Evolutionary conservation across 2,113 vertebrate species (phyloP).

Genomic region (Gila orcuttii): DNA sequence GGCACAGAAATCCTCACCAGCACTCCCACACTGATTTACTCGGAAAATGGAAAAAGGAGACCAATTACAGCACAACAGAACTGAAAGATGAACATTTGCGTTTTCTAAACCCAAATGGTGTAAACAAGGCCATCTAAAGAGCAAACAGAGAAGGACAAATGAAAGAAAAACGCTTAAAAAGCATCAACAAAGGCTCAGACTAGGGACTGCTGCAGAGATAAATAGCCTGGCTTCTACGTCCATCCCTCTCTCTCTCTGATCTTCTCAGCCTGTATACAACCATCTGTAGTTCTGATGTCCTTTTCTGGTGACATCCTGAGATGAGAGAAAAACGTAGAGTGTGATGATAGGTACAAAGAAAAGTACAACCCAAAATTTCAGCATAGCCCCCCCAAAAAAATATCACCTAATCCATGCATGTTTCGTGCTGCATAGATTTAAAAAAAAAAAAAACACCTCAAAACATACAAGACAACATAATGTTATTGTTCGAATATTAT

Average conservation of each 20-base stretch:
- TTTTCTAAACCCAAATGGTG: not conserved
- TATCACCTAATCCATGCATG: too few relatives aligned
- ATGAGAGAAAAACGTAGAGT: not conserved
- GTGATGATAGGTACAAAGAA: not conserved
- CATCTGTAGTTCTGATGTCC: conserved; percentile 30
- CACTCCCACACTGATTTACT: conserved; percentile 14
- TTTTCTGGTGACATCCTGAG: conserved; percentile 9
- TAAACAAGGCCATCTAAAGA: conserved; percentile 17
- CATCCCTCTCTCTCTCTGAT: conserved; percentile 26
- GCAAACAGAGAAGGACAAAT: not conserved
- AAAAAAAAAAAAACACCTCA: too few relatives aligned
- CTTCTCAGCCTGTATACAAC: not conserved
- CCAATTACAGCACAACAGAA: not conserved
- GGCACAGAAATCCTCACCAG: not conserved
- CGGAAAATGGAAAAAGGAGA: not conserved
- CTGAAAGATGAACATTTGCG: conserved; percentile 17
- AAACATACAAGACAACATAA: too few relatives aligned
- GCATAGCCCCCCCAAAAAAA: too few relatives aligned
- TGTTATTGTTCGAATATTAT: too few relatives aligned
- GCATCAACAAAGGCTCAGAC: not conserved
- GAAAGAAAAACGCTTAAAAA: not conserved
- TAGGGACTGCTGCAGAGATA: conserved; percentile 26
- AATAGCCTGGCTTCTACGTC: not conserved
- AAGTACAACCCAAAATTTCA: not conserved
- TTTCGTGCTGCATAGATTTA: too few relatives aligned